Base-by-base conservation (phyloP, 2,797 vertebrate genomes). In the Salmo trutta region DNA sequence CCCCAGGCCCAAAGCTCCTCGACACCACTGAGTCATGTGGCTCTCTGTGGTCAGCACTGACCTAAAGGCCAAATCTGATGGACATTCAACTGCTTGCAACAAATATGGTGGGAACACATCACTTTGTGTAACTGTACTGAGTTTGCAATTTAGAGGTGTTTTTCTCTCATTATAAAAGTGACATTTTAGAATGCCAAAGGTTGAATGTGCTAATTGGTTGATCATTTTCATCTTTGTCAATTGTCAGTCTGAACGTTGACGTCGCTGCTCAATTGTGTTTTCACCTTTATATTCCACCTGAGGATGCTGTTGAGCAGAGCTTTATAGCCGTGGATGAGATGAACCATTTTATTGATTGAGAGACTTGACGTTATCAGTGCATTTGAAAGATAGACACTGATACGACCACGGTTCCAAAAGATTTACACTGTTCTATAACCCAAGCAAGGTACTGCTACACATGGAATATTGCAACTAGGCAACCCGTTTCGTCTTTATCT, bases 201-300 rank as follows among this genome's bases (percentile, higher is more conserved):
- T 33, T 29, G 15, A 27, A 29, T 27, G 52, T 27, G 75, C 27
- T 33, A 52, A 36, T 53, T 66, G 29, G 27, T 70, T 66, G 14
- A 8, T 69, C 36, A 5, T 65, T 24, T 65, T 47, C 41, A 12
- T 47, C 41, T 65, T 27, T 27, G 24, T 71, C 77, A 77, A 76
- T 76, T 78, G 73, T 73, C 66, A 31, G 41, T 41, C 77, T 83
- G 81, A 84, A 36, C 81, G 87, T 71, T 81, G 71, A 62, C 36
- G 29, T 76, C n/a, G 76, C 24, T 66, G 21, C 17, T 56, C 54
- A 71, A 64, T 0, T 5, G 24, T 77, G 52, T 67, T 27, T 67
- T 27, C 15, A 75, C 73, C 0, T 0, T 3, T 3, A 27, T 1
- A 47, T 3, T 41, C 59, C 87, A 88, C 77, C 29, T 76, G 90